Evolutionary conservation across 1,140 invertebrate genomes (phyloP), one percentile per base, ranked within the genome.

Genomic region (Trachymyrmex cornetzi): DNA sequence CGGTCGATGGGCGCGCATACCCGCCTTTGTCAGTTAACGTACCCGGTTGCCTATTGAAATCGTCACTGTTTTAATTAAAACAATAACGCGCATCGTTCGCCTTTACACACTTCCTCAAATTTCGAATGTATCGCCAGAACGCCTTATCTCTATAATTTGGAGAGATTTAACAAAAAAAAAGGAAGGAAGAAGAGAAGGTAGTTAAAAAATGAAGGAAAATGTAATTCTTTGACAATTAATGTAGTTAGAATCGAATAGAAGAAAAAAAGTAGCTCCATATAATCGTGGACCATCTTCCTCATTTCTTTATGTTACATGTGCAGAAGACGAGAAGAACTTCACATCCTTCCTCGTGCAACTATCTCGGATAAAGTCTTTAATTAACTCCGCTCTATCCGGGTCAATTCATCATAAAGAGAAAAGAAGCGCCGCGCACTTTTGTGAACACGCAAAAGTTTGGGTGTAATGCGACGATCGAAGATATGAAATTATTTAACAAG

Each of bases 311-410:
- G 61, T 50, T 79, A 86, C 61, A 66, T 77, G 59, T 86, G 48
- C 74, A 24, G 16, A 53, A 79, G 53, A 34, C 1, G 77, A 71
- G 53, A 57, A 80, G 71, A 24, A 34, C 55, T 80, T 79, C 9
- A 19, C 59, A 53, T 22, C 16, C 24, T 67, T 48, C 14, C 53
- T 81, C 64, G 19, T 79, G 19, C 22, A 86, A 69, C 38, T 57
- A 71, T 61, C 55, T 72, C 59, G 86, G 72, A 71, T 77, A 74
- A 59, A 55, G 81, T 77, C 89, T 91, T 91, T 91, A 90, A 91
- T 91, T 91, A 91, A 90, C 89, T 90, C 71, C 80, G 85, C 64
- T 84, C 57, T 66, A 79, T 87, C 66, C 57, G 57, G 75, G 77
- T 90, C 87, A 91, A 91, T 91, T 90, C 30, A 24, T 34, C 61